These are phyloP conservation scores for Sarcoramphus papa DNA, from an alignment of 2,797 vertebrate genomes.

Conservation along the genomic window DNA sequence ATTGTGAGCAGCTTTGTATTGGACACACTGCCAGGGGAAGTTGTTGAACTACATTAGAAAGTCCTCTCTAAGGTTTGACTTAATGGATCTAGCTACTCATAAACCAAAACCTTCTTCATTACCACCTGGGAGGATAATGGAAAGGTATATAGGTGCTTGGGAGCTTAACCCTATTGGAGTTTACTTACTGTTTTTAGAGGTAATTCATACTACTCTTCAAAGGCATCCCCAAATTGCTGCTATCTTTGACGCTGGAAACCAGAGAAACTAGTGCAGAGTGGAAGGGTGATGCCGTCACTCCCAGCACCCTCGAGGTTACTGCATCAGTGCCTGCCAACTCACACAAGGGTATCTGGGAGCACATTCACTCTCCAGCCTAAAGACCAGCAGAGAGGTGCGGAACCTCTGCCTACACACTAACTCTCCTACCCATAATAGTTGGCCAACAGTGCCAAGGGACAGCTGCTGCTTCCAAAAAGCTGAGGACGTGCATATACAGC, in stretches of 20 bases:
- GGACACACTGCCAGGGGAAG: not conserved
- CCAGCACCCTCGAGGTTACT: not conserved
- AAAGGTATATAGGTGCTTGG: not conserved
- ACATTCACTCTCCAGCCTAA: not conserved
- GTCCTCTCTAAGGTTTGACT: not conserved
- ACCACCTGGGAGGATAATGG: not conserved
- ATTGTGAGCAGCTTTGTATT: not conserved
- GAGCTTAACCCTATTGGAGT: not conserved
- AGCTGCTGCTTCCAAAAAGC: not conserved
- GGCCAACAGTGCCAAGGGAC: not conserved
- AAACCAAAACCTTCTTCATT: not conserved
- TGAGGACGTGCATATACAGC: not conserved
- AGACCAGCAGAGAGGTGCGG: not conserved
- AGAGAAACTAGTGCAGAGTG: not conserved
- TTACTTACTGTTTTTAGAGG: not conserved
- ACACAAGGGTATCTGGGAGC: too few species aligned
- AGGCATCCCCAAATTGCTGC: not conserved
- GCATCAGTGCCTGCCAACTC: not conserved
- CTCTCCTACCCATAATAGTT: not conserved
- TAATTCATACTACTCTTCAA: not conserved
- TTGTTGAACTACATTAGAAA: not conserved
- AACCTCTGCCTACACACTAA: not conserved
- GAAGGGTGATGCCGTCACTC: not conserved
- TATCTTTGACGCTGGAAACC: not conserved
- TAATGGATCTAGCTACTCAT: not conserved